Evolutionary conservation across 1,140 invertebrate species (phyloP), one percentile per base, ranked within the genome.

Genomic region (Drosophila elegans): DNA sequence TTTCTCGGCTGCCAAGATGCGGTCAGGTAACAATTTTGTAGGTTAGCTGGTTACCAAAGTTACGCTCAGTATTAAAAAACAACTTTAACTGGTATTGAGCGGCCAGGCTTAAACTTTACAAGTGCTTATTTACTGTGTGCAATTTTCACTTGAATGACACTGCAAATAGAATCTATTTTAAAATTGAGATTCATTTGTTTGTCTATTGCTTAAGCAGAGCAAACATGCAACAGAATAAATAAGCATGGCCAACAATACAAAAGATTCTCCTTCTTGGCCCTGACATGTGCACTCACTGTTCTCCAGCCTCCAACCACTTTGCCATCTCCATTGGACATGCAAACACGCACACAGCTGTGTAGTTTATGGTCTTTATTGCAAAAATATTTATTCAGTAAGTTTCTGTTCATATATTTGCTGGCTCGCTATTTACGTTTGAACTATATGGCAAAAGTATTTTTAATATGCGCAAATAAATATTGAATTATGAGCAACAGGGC

Each of bases 381-480:
- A 78, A 78, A 82, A 86, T 86, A 86, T 86, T 86, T 88, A 68
- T 86, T 78, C 56, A 71, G 78, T 68, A 81, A 85, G 83, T 72
- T 78, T 82, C 56, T 86, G 53, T 71, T 54, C 74, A 59, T 77
- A 79, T 77, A 51, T 62, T 53, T 71, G 56, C 38, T 62, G 56
- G 53, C 38, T 66, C 21, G 64, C 36, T 68, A 21, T 39, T 36
- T 68, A 55, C 63, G 69, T 82, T 78, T 78, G 74, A 75, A 64
- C 69, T 78, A n/a, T 66, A 46, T 45, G 48, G 66, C 78, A 76
- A 42, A 76, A 63, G 62, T 62, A 84, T 86, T 86, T 86, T 86
- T 88, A 88, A 88, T 88, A 81, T 86, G 57, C 54, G 57, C 78
- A 81, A 86, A 78, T 78, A 85, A 67, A 81, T 86, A 85, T 77